Base-by-base conservation (phyloP, 2,888 invertebrate genomes). In the Carabus problematicus region DNA sequence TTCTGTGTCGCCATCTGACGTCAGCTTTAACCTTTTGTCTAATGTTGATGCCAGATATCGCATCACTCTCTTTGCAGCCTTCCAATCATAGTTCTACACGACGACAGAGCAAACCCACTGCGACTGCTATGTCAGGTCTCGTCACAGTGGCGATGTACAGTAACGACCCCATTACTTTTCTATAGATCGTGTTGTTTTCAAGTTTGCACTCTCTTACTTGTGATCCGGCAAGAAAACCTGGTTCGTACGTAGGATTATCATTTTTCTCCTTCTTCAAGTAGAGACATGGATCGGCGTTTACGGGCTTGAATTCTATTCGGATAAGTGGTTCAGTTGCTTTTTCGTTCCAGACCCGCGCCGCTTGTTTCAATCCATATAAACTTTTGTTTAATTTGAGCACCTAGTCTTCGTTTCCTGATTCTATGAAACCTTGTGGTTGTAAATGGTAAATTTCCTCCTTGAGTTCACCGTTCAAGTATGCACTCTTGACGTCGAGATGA, bases 361-460 rank as follows among this genome's bases (percentile, higher is more conserved):
- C 72, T 63, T 77, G 77, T 63, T 76, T 76, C 8, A 77, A 70
- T 6, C 76, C 77, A 71, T 79, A 78, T 6, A 79, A 49, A 40
- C 71, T 68, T 61, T 69, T 75, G 6, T 61, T 72, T 3, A 76
- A 66, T 43, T 62, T 68, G 43, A 73, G 72, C 1, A 72, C 74
- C 41, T 71, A 55, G 6, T 11, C 43, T 18, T 60, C 60, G 8
- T 60, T 4, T 54, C 49, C 60, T 1, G 19, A 41, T 12, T 40
- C 42, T 39, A 45, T 56, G n/a, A n/a, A n/a, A n/a, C n/a, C n/a
- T n/a, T n/a, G n/a, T n/a, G n/a, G n/a, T n/a, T n/a, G n/a, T n/a
- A n/a, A n/a, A n/a, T n/a, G n/a, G n/a, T n/a, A n/a, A n/a, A n/a
- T n/a, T n/a, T n/a, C n/a, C n/a, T n/a, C n/a, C n/a, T n/a, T n/a